These are phyloP conservation scores for Donacobius atricapilla DNA, from an alignment of 2,113 vertebrate genomes.

Conservation along the genomic window DNA sequence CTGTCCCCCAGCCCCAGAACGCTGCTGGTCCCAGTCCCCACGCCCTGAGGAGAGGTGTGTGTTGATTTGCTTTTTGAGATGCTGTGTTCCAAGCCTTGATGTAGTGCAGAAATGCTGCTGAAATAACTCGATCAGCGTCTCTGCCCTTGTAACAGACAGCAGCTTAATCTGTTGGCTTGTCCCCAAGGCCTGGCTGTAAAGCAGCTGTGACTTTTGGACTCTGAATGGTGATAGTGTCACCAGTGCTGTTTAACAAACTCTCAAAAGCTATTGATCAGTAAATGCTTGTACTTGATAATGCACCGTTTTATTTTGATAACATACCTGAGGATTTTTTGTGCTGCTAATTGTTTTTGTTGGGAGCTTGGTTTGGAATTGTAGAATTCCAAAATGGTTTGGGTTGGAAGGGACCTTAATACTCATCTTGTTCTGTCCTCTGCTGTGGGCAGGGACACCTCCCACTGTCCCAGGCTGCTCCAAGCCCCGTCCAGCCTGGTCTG, in stretches of 20 bases:
- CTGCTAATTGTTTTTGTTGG: background rate
- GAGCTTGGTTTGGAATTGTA: background rate
- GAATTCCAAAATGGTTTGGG: background rate
- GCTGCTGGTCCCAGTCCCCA: slow-evolving; percentile 89
- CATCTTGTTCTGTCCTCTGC: background rate
- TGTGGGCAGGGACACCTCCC: background rate
- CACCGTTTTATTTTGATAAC: background rate
- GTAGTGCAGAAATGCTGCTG: background rate
- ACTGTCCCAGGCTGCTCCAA: background rate
- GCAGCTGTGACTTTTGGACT: background rate
- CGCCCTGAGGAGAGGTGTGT: slow-evolving; percentile 83
- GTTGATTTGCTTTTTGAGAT: background rate
- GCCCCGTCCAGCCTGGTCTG: rapidly evolving
- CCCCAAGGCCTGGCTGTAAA: background rate
- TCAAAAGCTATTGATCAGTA: background rate
- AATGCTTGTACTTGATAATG: background rate
- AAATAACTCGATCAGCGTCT: background rate
- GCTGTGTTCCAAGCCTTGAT: background rate
- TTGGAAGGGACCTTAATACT: background rate
- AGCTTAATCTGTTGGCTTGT: background rate
- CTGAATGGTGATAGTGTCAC: background rate
- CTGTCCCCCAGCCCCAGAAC: slow-evolving; percentile 56
- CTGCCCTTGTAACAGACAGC: background rate
- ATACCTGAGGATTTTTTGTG: background rate
- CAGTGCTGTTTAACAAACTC: background rate